These are phyloP conservation scores for Eurois occulta DNA, from an alignment of 2,888 invertebrate genomes.

Conservation along the genomic window DNA sequence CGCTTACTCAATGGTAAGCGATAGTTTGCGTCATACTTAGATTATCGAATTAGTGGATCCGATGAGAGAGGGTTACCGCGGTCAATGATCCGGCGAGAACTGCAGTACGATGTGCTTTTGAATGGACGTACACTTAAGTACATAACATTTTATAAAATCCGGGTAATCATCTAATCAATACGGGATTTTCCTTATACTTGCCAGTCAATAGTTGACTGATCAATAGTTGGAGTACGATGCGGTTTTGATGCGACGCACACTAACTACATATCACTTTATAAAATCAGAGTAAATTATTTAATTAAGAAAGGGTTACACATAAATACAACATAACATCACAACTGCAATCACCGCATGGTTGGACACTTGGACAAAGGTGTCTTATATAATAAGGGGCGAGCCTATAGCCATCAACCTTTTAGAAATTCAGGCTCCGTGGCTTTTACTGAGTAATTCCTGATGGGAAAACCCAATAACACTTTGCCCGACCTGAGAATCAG, in stretches of 20 bases:
- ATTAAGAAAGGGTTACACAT: background rate
- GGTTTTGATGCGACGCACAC: too few species aligned
- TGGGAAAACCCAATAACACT: background rate
- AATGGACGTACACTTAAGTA: background rate
- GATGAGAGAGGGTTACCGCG: slow-evolving; percentile 5
- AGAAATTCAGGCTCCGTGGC: too few species aligned
- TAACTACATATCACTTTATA: background rate
- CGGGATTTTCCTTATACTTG: too few species aligned
- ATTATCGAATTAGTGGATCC: slow-evolving; percentile 13
- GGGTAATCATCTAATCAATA: too few species aligned
- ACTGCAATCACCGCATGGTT: background rate
- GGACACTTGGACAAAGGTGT: background rate
- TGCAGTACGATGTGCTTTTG: background rate
- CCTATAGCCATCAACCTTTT: background rate
- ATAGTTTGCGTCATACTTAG: slow-evolving; percentile 9
- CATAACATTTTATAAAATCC: background rate
- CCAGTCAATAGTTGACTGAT: too few species aligned
- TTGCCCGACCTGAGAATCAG: background rate
- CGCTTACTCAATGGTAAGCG: background rate
- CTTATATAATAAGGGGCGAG: background rate
- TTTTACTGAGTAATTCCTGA: background rate
- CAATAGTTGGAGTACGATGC: background rate
- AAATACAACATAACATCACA: background rate
- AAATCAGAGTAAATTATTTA: background rate
- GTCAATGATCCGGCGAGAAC: background rate